phyloP scores from a whole-genome alignment of 37 sponge, comb jelly and placozoan species.

The Ianthella basta region DNA sequence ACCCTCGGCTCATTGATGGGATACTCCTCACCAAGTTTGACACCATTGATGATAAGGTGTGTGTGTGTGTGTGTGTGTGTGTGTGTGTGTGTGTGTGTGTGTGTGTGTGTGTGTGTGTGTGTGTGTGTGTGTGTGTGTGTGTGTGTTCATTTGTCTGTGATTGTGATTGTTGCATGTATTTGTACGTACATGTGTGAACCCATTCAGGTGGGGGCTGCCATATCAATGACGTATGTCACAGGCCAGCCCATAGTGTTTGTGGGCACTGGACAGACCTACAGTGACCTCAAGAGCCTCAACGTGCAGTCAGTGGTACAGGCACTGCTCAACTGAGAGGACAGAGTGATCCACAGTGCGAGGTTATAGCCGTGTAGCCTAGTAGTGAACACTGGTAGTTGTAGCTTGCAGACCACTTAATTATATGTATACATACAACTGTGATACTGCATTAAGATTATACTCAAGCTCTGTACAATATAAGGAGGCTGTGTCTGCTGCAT shows the following conservation, averaged over 20 bases:
- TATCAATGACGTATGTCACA: slow-evolving; percentile 96
- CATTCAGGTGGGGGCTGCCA: slow-evolving; percentile 93
- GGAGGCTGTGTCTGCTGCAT: no score
- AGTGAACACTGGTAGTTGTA: neutral
- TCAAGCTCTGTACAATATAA: no score
- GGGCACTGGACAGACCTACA: slow-evolving; percentile 94
- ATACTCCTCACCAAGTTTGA: slow-evolving; percentile 98
- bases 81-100: neutral
- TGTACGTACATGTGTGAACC: neutral
- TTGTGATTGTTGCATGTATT: neutral
- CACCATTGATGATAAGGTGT: slow-evolving; percentile 96
- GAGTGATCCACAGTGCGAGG: neutral
- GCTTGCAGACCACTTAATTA: neutral
- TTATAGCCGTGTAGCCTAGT: neutral
- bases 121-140: slow-evolving; percentile 13
- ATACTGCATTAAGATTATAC: no score
- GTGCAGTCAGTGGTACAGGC: slow-evolving; percentile 78
- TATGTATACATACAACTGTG: no score
- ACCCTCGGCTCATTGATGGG: slow-evolving; percentile 84
- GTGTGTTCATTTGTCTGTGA: neutral
- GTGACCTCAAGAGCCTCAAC: slow-evolving; percentile 85
- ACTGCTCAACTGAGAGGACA: slow-evolving; percentile 67
- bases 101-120: slow-evolving; percentile 10
- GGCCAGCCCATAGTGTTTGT: slow-evolving; percentile 97
- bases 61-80: neutral